A percentile compares a stretch with the other conserved stretches of the same genome.
Evolutionary conservation across 1,140 invertebrate species (phyloP).

Genomic region (Choristoneura fumiferana): DNA sequence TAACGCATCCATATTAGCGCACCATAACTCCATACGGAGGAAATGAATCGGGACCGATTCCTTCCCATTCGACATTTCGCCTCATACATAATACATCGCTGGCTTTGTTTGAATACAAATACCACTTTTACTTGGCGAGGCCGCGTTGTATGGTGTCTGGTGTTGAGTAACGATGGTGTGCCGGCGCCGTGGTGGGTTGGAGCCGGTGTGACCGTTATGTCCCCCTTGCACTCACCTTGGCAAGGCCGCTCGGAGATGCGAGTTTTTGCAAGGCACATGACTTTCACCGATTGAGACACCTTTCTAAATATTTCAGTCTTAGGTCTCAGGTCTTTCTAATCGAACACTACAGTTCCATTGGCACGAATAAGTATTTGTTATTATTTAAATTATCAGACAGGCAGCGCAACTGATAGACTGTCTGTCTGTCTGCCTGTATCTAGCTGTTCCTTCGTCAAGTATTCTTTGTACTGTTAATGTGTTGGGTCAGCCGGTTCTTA

Average conservation of each 20-base stretch:
- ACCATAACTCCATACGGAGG: slow-evolving; percentile 60
- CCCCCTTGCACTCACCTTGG: slow-evolving; percentile 75
- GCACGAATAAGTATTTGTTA: no score
- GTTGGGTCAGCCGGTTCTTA: no score
- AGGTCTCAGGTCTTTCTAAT: no score
- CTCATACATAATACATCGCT: slow-evolving; percentile 19
- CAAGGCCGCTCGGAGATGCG: slow-evolving; percentile 72
- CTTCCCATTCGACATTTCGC: neutral
- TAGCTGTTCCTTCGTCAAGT: no score
- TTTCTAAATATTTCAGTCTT: slow-evolving; percentile 66
- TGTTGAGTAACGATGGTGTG: slow-evolving; percentile 32
- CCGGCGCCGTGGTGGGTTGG: slow-evolving; percentile 33
- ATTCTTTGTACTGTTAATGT: no score
- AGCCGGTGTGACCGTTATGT: slow-evolving; percentile 65
- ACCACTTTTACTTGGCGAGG: slow-evolving; percentile 27
- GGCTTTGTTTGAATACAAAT: slow-evolving; percentile 7
- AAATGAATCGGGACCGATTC: slow-evolving; percentile 55
- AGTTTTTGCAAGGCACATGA: slow-evolving; percentile 76
- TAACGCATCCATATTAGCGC: slow-evolving; percentile 49
- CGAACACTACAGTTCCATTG: no score
- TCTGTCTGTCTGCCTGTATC: no score
- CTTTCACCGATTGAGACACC: slow-evolving; percentile 72
- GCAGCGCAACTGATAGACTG: no score
- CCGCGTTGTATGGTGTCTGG: slow-evolving; percentile 30
- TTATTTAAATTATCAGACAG: no score